Percentiles rank a stretch among this genome's conserved stretches.
These are phyloP conservation scores for Molossus alvarezi DNA, from an alignment of 2,797 vertebrate genomes.

Conservation along the genomic window DNA sequence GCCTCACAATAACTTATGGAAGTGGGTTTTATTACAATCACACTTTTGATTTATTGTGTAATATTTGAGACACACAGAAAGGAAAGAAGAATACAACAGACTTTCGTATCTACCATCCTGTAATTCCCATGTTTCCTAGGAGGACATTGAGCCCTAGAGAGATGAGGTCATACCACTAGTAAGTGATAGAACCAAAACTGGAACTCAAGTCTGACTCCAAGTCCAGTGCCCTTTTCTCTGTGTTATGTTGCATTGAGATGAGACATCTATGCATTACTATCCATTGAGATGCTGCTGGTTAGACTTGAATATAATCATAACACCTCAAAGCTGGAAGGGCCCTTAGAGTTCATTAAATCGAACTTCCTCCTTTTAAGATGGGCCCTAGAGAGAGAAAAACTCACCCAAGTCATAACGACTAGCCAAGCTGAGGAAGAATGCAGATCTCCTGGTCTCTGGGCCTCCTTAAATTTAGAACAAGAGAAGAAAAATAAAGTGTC, in stretches of 20 bases:
- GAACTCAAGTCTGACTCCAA: neutral
- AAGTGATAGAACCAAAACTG: constrained; percentile 12
- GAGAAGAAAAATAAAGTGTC: constrained; percentile 5
- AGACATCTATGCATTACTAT: neutral
- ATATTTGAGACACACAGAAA: neutral
- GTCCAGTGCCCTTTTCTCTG: neutral
- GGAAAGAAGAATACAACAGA: neutral
- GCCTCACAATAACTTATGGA: neutral
- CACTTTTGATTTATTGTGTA: neutral
- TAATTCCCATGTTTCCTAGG: constrained; percentile 21
- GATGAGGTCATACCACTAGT: neutral
- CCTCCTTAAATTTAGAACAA: constrained; percentile 15
- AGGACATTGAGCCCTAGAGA: neutral
- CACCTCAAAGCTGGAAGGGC: constrained; percentile 13
- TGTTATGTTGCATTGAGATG: neutral
- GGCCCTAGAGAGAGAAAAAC: neutral
- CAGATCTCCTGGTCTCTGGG: neutral
- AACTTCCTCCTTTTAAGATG: neutral
- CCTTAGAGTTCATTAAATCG: neutral
- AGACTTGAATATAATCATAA: neutral
- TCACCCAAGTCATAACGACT: neutral
- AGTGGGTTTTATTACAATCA: neutral
- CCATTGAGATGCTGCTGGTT: neutral
- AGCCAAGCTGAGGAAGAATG: neutral
- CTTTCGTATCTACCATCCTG: neutral